Evolutionary conservation across 2,113 vertebrate genomes (phyloP).

Genomic region (Bujurquina vittata): DNA sequence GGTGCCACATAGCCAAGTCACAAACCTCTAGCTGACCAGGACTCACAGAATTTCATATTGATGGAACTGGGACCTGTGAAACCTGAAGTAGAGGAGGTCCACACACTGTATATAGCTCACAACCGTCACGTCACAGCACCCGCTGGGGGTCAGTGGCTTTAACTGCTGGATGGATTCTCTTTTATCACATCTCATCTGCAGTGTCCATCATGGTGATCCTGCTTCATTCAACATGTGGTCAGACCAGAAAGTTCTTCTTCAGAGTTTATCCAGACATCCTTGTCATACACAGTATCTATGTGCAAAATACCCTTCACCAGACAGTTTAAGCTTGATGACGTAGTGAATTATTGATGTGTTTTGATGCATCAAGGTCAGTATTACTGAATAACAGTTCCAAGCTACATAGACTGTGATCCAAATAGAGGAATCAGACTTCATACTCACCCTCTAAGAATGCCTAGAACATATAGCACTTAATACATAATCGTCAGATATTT

Average conservation of each 20-base stretch:
- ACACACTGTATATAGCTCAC: background rate
- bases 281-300: background rate
- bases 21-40: background rate
- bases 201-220: background rate
- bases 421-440: constrained; percentile 16
- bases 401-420: constrained; percentile 17
- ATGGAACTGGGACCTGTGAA: constrained; percentile 29
- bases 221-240: background rate
- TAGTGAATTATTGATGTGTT: background rate
- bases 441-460: constrained; percentile 42
- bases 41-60: constrained; percentile 9
- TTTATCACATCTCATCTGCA: background rate
- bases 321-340: background rate
- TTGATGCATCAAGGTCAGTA: background rate
- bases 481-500: constrained; percentile 36
- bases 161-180: background rate
- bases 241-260: background rate
- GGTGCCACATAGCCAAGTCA: background rate
- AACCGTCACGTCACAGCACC: background rate
- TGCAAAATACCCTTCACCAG: background rate
- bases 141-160: background rate
- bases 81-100: background rate
- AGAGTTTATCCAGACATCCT: background rate
- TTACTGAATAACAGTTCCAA: background rate
- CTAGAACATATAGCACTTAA: constrained; percentile 56